These are phyloP conservation scores for Tokudaia tokunoshimensis DNA, from an alignment of 2,797 vertebrate species.

Conservation along the genomic window DNA sequence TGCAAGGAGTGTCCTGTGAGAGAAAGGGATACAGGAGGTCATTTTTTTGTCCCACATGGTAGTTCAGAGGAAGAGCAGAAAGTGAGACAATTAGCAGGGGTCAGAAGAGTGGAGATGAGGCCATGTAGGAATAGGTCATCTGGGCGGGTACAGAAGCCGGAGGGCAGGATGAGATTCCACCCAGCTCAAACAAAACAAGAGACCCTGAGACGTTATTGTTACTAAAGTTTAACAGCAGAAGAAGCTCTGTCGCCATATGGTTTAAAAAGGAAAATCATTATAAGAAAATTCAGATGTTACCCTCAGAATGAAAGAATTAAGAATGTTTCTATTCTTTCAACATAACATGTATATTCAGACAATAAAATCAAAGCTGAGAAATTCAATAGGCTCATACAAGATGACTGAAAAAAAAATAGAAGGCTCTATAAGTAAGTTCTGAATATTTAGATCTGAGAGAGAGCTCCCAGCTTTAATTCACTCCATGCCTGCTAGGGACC, in stretches of 20 bases:
- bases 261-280: neutral
- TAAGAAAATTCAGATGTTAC: neutral
- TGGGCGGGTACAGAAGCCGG: neutral
- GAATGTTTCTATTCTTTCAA: neutral
- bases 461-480: neutral
- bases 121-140: neutral
- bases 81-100: neutral
- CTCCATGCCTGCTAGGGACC: neutral
- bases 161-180: neutral
- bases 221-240: neutral
- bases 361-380: neutral
- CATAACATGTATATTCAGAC: neutral
- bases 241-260: neutral
- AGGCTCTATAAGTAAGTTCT: neutral
- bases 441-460: neutral
- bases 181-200: neutral
- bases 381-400: neutral
- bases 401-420: neutral
- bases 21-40: neutral
- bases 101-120: neutral
- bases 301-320: neutral
- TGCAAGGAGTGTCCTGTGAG: neutral
- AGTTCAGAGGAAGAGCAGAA: neutral
- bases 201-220: neutral
- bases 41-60: neutral